Evolutionary conservation across 2,888 invertebrate genomes (phyloP).

Genomic region (Macropis europaea): DNA sequence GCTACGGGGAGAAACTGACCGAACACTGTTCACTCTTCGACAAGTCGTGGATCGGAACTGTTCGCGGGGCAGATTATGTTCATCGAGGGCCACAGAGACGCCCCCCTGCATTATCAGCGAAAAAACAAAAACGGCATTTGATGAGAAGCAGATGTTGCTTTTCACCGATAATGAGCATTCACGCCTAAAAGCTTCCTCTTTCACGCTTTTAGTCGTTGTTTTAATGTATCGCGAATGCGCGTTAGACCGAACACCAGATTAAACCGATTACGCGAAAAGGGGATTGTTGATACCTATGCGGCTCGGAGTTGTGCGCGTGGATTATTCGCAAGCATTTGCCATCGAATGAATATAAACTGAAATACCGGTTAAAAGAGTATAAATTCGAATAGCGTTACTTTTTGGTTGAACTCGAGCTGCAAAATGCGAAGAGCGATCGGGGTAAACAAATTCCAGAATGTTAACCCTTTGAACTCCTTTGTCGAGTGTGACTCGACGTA

Average conservation of each 20-base stretch:
- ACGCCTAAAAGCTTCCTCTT: constrained; percentile 19
- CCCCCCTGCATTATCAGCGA: constrained; percentile 49
- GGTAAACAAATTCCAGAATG: too few species aligned
- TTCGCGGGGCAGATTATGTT: background rate
- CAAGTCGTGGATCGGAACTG: background rate
- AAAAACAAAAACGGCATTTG: constrained; percentile 21
- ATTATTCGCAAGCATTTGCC: background rate
- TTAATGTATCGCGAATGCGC: background rate
- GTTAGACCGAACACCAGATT: background rate
- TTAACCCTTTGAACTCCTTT: too few species aligned
- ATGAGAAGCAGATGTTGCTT: constrained; percentile 49
- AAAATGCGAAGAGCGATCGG: too few species aligned
- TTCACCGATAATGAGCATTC: constrained; percentile 27
- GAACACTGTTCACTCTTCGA: constrained; percentile 16
- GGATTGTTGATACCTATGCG: background rate
- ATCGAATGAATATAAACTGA: too few species aligned
- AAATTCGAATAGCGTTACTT: too few species aligned
- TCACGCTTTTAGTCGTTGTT: constrained; percentile 14
- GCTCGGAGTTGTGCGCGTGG: background rate
- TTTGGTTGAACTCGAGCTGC: too few species aligned
- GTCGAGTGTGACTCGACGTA: too few species aligned
- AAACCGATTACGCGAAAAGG: background rate
- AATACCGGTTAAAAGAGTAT: too few species aligned
- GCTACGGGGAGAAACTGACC: background rate
- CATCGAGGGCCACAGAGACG: constrained; percentile 30